These are phyloP conservation scores for Glossosoma conforme DNA, from an alignment of 1,140 invertebrate genomes.

Conservation along the genomic window DNA sequence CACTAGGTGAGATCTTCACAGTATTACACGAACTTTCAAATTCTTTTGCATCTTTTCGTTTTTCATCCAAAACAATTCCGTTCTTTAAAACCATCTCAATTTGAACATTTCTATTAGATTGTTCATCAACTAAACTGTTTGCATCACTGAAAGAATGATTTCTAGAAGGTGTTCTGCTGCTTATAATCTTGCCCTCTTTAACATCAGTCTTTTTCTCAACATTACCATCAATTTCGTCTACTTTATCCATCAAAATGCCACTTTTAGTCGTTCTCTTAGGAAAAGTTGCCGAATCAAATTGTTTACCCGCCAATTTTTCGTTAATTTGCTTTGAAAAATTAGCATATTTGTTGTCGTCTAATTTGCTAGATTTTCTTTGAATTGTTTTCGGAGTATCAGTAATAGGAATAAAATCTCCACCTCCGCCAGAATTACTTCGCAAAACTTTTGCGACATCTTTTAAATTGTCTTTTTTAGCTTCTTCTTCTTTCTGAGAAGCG, in stretches of 20 bases:
- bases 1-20: constrained; percentile 18
- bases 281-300: constrained; percentile 25
- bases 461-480: constrained; percentile 2
- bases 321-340: constrained; percentile 7
- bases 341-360: constrained; percentile 2
- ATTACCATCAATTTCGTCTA: constrained; percentile 4
- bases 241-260: constrained; percentile 22
- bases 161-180: constrained; percentile 26
- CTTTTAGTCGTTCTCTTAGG: constrained; percentile 30
- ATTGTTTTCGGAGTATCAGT: constrained; percentile 26
- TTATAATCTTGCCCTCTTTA: constrained; percentile 26
- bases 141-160: constrained; percentile 26
- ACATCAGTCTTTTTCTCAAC: constrained; percentile 10
- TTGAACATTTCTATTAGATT: constrained; percentile 4
- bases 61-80: not conserved
- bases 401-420: constrained; percentile 8
- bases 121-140: constrained; percentile 2
- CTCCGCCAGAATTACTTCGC: not conserved
- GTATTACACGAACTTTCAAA: constrained; percentile 8
- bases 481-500: not conserved
- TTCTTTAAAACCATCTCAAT: constrained; percentile 9
- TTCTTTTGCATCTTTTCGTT: constrained; percentile 7
- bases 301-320: not conserved
- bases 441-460: not conserved
- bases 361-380: constrained; percentile 16